Percentiles rank a stretch among this genome's conserved stretches.
Evolutionary conservation across 2,797 vertebrate genomes (phyloP).

Genomic region (Heliangelus exortis): DNA sequence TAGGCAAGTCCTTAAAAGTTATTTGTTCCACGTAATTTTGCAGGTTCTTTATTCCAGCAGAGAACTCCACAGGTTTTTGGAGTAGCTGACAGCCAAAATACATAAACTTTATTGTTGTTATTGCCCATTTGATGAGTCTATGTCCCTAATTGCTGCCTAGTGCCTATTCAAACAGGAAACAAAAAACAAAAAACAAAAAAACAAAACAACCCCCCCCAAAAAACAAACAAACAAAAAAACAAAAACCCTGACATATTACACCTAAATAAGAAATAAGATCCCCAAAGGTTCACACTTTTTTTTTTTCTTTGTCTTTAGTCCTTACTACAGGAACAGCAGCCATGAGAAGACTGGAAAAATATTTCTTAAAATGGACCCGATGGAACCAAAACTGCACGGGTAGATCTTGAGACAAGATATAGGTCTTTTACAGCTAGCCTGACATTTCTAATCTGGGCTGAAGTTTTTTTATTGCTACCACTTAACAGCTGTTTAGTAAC

Average conservation of each 20-base stretch:
- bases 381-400: not conserved
- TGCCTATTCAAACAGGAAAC: constrained; percentile 61
- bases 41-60: constrained; percentile 21
- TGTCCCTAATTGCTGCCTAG: constrained; percentile 34
- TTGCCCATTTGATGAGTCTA: constrained; percentile 45
- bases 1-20: constrained; percentile 10
- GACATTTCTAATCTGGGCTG: not conserved
- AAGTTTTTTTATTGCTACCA: not conserved
- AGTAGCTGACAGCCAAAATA: constrained; percentile 46
- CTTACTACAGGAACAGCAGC: constrained; percentile 18
- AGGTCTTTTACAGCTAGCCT: not conserved
- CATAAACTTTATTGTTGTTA: constrained; percentile 68
- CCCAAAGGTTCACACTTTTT: constrained; percentile 11
- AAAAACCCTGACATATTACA: constrained; percentile 61
- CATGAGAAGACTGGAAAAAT: not conserved
- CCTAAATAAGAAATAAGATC: constrained; percentile 58
- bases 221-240: constrained; percentile 14
- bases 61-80: constrained; percentile 40
- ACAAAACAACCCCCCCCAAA: too few relatives aligned
- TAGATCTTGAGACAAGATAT: not conserved
- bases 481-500: not conserved
- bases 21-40: constrained; percentile 44
- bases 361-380: not conserved
- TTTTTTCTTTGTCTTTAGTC: constrained; percentile 1
- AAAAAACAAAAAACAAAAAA: constrained; percentile 32